These are phyloP conservation scores for Dioctria linearis DNA, from an alignment of 2,888 invertebrate genomes.

Conservation along the genomic window DNA sequence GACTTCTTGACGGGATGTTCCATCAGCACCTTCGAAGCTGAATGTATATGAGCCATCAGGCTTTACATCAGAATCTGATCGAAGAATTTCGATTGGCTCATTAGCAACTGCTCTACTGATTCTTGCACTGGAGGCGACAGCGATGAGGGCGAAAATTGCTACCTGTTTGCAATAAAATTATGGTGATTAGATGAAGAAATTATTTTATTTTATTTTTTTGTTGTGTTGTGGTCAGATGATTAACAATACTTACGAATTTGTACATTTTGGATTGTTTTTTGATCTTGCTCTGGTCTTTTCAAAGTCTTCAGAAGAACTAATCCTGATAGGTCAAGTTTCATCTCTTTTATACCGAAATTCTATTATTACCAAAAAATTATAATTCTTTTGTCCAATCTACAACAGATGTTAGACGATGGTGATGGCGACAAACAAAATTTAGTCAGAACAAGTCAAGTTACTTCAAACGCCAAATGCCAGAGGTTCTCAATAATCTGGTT, in stretches of 20 bases:
- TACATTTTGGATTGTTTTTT: slow-evolving; percentile 27
- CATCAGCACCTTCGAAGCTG: slow-evolving; percentile 64
- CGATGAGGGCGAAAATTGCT: slow-evolving; percentile 42
- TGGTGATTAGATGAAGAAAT: not conserved
- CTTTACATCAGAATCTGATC: slow-evolving; percentile 63
- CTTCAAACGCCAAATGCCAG: slow-evolving; percentile 55
- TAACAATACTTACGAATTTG: slow-evolving; percentile 39
- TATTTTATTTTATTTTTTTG: not conserved
- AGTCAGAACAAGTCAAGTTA: slow-evolving; percentile 42
- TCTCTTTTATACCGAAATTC: slow-evolving; percentile 41
- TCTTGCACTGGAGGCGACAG: slow-evolving; percentile 57
- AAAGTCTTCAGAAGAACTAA: slow-evolving; percentile 32
- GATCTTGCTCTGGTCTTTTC: slow-evolving; percentile 13
- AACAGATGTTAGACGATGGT: too few relatives aligned
- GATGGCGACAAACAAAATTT: slow-evolving; percentile 10
- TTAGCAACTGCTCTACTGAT: slow-evolving; percentile 51
- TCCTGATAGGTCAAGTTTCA: not conserved
- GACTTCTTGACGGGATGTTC: slow-evolving; percentile 64
- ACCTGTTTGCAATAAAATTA: not conserved
- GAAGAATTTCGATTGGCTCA: slow-evolving; percentile 63
- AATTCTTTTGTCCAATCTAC: slow-evolving; percentile 31
- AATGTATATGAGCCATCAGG: slow-evolving; percentile 65
- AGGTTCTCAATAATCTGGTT: slow-evolving; percentile 55
- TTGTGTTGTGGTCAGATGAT: not conserved
- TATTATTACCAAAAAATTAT: slow-evolving; percentile 18